Conservation (phyloP, 2,797 vertebrate genomes). For the Pangasius larnaudii region DNA sequence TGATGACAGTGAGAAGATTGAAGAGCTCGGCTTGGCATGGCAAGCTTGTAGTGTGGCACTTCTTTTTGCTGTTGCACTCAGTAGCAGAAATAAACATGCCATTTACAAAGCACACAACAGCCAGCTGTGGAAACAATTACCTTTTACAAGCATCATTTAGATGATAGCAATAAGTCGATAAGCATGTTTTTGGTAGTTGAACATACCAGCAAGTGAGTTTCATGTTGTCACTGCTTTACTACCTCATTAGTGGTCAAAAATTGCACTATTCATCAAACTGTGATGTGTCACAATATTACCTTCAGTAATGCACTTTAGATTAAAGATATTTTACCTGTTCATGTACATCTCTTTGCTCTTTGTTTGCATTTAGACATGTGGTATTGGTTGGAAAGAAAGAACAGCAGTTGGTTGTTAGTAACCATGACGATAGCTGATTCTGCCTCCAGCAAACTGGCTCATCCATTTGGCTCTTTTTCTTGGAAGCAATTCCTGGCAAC, state of each 20-base stretch:
- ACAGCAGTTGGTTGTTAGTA: slow-evolving; percentile 21
- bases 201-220: slow-evolving; percentile 37
- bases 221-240: slow-evolving; percentile 56
- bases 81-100: slow-evolving; percentile 43
- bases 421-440: slow-evolving; percentile 39
- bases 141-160: slow-evolving; percentile 40
- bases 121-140: slow-evolving; percentile 38
- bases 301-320: slow-evolving; percentile 55
- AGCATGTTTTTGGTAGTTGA: slow-evolving; percentile 66
- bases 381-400: not conserved
- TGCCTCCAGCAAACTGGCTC: slow-evolving; percentile 26
- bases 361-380: not conserved
- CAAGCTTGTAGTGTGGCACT: slow-evolving; percentile 50
- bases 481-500: slow-evolving; percentile 13
- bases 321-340: slow-evolving; percentile 56
- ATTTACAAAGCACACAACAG: slow-evolving; percentile 32
- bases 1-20: slow-evolving; percentile 37
- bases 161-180: slow-evolving; percentile 52
- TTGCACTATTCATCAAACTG: slow-evolving; percentile 60
- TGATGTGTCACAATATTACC: slow-evolving; percentile 54
- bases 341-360: slow-evolving; percentile 16
- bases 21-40: slow-evolving; percentile 48
- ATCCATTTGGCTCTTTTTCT: slow-evolving; percentile 18
- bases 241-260: slow-evolving; percentile 53
- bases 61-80: slow-evolving; percentile 46